A percentile compares a stretch with the other conserved stretches of the same genome.
Conservation (phyloP, 1,140 invertebrate genomes). For the Heliothis subflexa region DNA sequence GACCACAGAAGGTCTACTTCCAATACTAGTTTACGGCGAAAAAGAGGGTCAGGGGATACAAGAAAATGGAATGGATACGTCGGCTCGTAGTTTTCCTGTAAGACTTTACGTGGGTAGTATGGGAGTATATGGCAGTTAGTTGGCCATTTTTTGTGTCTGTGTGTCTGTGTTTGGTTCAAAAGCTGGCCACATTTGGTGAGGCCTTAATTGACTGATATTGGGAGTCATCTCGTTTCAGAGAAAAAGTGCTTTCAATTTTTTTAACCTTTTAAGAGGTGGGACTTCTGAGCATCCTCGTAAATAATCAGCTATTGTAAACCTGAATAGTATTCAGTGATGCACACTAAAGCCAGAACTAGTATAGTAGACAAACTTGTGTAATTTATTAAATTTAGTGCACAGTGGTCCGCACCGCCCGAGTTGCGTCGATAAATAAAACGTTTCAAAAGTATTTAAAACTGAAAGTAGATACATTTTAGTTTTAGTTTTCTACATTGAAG, state of each 20-base stretch:
- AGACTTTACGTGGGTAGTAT: too few species aligned
- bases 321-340: slow-evolving; percentile 11
- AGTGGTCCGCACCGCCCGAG: neutral
- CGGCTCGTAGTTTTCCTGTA: too few species aligned
- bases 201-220: too few species aligned
- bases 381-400: slow-evolving; percentile 23
- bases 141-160: too few species aligned
- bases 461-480: slow-evolving; percentile 10
- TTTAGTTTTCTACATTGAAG: slow-evolving; percentile 15
- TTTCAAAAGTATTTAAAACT: slow-evolving; percentile 29
- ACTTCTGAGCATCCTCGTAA: neutral
- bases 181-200: too few species aligned
- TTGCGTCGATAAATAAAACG: slow-evolving; percentile 3
- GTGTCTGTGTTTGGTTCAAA: too few species aligned
- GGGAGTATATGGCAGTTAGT: too few species aligned
- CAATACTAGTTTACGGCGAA: too few species aligned
- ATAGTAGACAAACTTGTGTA: slow-evolving; percentile 9
- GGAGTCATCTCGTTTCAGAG: too few species aligned
- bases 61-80: too few species aligned
- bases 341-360: neutral
- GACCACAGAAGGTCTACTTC: neutral
- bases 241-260: too few species aligned
- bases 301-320: neutral
- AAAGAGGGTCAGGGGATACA: too few species aligned
- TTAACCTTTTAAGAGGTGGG: neutral